Percentiles rank a stretch among this genome's conserved stretches.
Conservation (phyloP, 37 sponge, comb jelly and placozoan species). For the Amphimedon queenslandica region DNA sequence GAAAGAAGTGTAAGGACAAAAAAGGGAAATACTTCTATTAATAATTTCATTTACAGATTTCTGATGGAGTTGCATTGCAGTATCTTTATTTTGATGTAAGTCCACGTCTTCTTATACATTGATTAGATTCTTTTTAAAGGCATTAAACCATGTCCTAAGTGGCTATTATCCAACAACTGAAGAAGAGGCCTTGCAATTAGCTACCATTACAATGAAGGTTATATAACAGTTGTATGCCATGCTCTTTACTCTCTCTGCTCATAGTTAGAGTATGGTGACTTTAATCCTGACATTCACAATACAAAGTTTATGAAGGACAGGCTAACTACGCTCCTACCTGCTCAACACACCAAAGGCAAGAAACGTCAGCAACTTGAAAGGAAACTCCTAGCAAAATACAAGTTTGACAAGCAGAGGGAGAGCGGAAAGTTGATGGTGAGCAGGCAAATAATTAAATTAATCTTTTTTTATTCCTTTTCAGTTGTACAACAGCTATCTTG, state of each 20-base stretch:
- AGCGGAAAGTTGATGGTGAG: not conserved
- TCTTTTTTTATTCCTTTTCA: conserved; percentile 14
- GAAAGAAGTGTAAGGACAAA: conserved; percentile 25
- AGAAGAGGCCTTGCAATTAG: conserved; percentile 59
- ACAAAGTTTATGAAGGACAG: conserved; percentile 42
- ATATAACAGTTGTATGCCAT: not conserved
- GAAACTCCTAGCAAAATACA: conserved; percentile 27
- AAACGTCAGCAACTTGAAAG: conserved; percentile 33
- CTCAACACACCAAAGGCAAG: conserved; percentile 18
- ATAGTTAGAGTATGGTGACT: conserved; percentile 44
- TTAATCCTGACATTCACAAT: conserved; percentile 21
- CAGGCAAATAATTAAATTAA: too few species aligned
- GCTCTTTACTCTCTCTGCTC: not conserved
- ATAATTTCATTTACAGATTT: conserved; percentile 19
- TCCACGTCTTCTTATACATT: not conserved
- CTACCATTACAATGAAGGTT: conserved; percentile 59
- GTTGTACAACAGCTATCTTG: conserved; percentile 44
- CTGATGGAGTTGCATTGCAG: conserved; percentile 39
- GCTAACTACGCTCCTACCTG: conserved; percentile 31
- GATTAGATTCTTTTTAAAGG: conserved; percentile 22
- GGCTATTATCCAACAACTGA: conserved; percentile 70
- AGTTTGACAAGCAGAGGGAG: conserved; percentile 22
- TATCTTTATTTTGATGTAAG: conserved; percentile 60
- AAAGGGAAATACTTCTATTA: not conserved
- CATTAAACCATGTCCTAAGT: conserved; percentile 46